Base-by-base conservation (phyloP, 2,113 vertebrate species). In the Periophthalmodon schlosseri region DNA sequence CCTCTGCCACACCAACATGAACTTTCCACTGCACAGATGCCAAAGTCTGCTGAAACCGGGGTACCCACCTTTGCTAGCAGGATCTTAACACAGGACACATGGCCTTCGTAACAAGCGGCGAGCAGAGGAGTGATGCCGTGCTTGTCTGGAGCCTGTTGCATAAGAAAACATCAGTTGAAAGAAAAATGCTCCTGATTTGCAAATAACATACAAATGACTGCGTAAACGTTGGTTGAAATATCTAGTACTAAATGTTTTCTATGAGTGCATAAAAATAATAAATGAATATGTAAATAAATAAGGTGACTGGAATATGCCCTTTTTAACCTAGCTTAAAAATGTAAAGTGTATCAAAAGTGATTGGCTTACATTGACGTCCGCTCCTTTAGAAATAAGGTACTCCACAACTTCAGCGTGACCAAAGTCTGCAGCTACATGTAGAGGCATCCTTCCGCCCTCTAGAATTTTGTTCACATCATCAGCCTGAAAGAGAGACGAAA, bases 341-440 rank as follows among this genome's bases (percentile, higher is more conserved):
- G 20, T 20, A 1, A 20, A 20, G 36, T 39, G 52, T 56, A 21
- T n/a, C 6, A 9, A 57, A 57, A 57, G 23, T 24, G 1, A n/a
- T 14, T 21, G 39, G n/a, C 95, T 86, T 94, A 99, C 98, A 68
- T 99, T 97, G 83, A 99, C 91, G 78, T 99, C 95, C 58, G 97
- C 98, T 91, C 97, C 97, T 92, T 94, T 96, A 77, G 96, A 95
- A 73, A 99, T 91, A 71, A 99, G 95, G 79, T 94, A 98, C 77
- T 96, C 94, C 87, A 97, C 77, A 72, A 98, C 94, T 70, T 97
- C 95, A 47, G 88, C 84, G 50, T 99, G 97, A 68, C 97, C 97
- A 61, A 94, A 97, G 88, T 99, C 98, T 44, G 95, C 95, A 75
- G 97, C 97, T 46, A 96, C 95, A 87, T 99, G 97, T 86, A 99